Evolutionary conservation across 1,140 invertebrate genomes (phyloP), one percentile per base, ranked within the genome.

Genomic region (Ceratoteleas bidentatus): DNA sequence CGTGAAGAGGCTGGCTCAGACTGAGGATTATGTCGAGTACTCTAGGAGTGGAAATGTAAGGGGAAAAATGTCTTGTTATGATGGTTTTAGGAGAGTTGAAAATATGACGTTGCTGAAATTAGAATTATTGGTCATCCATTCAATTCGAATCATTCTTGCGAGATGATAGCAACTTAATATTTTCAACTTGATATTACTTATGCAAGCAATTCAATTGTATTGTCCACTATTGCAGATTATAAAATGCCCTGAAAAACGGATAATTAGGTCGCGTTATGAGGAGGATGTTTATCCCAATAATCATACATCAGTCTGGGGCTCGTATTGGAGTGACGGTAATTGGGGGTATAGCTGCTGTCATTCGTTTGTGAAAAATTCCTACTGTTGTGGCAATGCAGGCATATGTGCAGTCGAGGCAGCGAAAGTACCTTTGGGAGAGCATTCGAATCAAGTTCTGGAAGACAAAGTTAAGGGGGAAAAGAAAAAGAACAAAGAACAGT

Each of bases 281-380:
- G 99, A 99, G 92, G 98, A 99, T 92, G 93, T 98, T 10, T 94
- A 95, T 76, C 94, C 95, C 0, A 98, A 98, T 87, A 99, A 99
- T 89, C 98, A 99, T 88, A 97, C 95, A 0, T 95, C 95, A 14
- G 95, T 99, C 8, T 99, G 96, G 96, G 99, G 99, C 1, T 99
- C 98, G 0, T 99, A 93, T 89, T 99, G 98, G 98, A 94, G 94
- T 79, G 94, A 95, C 74, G 97, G 97, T 0, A 92, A 94, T 65
- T 99, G 99, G 99, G 99, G 98, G 0, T 99, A 96, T 89, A 96
- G 96, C 86, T 99, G 99, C 87, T 99, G 99, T 91, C 95, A 99
- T 89, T 97, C 97, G 0, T 95, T 96, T 77, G 94, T 99, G 0
- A 98, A 98, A 93, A 95, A 96, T 92, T 96, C 96, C 0, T 97